Evolutionary conservation across 2,888 invertebrate genomes (phyloP).

Genomic region (Ashinkailepas kermadecensis): DNA sequence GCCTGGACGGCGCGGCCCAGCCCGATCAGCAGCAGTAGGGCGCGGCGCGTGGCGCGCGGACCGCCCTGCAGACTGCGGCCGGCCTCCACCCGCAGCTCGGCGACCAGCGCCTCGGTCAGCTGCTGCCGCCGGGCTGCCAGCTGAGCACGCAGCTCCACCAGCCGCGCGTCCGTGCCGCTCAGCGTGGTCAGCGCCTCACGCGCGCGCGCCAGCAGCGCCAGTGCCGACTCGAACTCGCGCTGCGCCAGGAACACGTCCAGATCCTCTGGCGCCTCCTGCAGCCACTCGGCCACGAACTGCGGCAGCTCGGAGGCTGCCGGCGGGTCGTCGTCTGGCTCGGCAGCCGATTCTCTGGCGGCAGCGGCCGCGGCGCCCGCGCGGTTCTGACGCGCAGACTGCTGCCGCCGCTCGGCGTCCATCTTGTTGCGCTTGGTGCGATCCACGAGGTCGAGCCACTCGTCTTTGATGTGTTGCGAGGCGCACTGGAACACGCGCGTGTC

Average conservation of each 20-base stretch:
- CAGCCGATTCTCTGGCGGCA: too few species aligned
- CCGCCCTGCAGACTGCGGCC: constrained; percentile 81
- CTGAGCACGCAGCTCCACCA: background rate
- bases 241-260: constrained; percentile 91
- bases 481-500: constrained; percentile 88
- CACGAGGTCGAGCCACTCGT: constrained; percentile 88
- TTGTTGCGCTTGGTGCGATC: constrained; percentile 73
- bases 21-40: constrained; percentile 73
- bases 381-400: constrained; percentile 83
- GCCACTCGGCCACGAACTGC: constrained; percentile 64
- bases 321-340: constrained; percentile 6
- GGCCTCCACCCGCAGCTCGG: constrained; percentile 67
- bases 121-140: background rate
- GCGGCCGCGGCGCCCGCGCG: constrained; percentile 66
- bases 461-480: constrained; percentile 63
- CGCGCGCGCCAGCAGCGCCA: constrained; percentile 64
- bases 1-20: constrained; percentile 66
- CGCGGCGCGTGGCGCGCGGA: constrained; percentile 48
- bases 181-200: constrained; percentile 25
- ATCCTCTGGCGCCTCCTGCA: constrained; percentile 84
- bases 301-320: background rate
- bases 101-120: constrained; percentile 66
- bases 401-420: constrained; percentile 70
- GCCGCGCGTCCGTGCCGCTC: background rate
- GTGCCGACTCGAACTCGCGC: constrained; percentile 88